These are phyloP conservation scores for Elgonia sp. DNA, from an alignment of 2,888 invertebrate species.

Conservation along the genomic window DNA sequence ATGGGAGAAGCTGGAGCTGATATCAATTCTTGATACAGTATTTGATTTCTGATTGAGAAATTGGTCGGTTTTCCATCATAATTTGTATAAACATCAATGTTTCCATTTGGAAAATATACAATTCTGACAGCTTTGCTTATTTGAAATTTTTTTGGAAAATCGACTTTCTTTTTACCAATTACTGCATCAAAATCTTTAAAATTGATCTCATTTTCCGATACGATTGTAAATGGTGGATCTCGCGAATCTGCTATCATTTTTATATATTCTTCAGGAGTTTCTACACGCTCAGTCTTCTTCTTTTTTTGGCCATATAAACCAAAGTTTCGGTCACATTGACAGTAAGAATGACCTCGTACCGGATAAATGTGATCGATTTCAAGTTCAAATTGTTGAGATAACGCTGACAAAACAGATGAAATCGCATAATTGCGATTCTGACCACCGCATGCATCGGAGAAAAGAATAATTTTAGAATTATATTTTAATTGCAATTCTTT, in stretches of 20 bases:
- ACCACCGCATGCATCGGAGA: conserved; percentile 42
- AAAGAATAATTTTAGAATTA: conserved; percentile 31
- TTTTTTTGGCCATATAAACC: too few species aligned
- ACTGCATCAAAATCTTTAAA: conserved; percentile 40
- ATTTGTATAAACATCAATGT: conserved; percentile 25
- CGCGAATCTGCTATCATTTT: conserved; percentile 29
- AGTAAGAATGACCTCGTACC: conserved; percentile 44
- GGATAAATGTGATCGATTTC: conserved; percentile 47
- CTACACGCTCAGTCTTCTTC: conserved; percentile 26
- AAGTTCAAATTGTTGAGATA: conserved; percentile 15
- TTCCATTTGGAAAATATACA: conserved; percentile 47
- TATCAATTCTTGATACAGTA: too few species aligned
- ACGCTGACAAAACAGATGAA: conserved; percentile 13
- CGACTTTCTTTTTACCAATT: not conserved
- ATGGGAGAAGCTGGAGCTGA: not conserved
- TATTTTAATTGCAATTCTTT: conserved; percentile 33
- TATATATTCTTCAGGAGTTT: conserved; percentile 36
- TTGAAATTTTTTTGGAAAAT: conserved; percentile 31
- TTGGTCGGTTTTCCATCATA: conserved; percentile 42
- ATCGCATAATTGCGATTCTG: conserved; percentile 22
- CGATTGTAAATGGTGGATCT: conserved; percentile 40
- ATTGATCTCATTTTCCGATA: not conserved
- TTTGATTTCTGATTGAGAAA: not conserved
- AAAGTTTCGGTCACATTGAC: too few species aligned
- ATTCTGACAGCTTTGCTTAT: conserved; percentile 51